A percentile compares a stretch with the other conserved stretches of the same genome.
Evolutionary conservation across 2,797 vertebrate species (phyloP).

Genomic region (Ispidina picta): DNA sequence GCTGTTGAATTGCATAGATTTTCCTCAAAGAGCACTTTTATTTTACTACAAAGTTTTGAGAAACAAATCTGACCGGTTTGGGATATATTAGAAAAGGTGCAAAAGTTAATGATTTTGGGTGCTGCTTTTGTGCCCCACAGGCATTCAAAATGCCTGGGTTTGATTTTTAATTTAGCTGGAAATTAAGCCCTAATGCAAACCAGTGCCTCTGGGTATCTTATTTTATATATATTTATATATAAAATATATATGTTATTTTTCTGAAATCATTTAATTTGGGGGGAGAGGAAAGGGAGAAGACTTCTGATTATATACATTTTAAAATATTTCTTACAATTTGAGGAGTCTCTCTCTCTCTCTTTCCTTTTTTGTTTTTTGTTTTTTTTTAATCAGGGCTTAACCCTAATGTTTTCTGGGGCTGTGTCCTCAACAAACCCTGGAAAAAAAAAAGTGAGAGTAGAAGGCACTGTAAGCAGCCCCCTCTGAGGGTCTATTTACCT

Average conservation of each 20-base stretch:
- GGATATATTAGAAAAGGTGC: conserved; percentile 61
- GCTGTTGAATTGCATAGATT: conserved; percentile 73
- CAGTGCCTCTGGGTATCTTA: conserved; percentile 80
- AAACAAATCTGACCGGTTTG: conserved; percentile 59
- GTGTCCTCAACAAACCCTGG: not conserved
- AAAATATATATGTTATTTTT: conserved; percentile 50
- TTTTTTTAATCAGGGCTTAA: conserved; percentile 22
- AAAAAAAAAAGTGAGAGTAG: conserved; percentile 19
- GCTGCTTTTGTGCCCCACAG: conserved; percentile 52
- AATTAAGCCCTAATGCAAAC: conserved; percentile 74
- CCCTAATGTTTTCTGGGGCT: conserved; percentile 39
- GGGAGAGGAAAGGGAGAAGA: conserved; percentile 5
- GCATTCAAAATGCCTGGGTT: conserved; percentile 55
- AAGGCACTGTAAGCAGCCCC: conserved; percentile 22
- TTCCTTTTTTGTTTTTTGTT: too few relatives aligned
- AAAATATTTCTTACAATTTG: not conserved
- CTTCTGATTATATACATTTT: conserved; percentile 39
- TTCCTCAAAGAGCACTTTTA: conserved; percentile 78
- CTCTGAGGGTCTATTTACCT: conserved; percentile 16
- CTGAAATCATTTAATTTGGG: conserved; percentile 52
- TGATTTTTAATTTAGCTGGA: conserved; percentile 66
- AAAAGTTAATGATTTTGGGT: conserved; percentile 64
- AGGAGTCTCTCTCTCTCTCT: not conserved
- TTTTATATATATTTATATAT: conserved; percentile 39
- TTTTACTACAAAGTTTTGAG: conserved; percentile 75